phyloP scores from a whole-genome alignment of 2,888 invertebrate species.

The Patella ulyssiponensis region DNA sequence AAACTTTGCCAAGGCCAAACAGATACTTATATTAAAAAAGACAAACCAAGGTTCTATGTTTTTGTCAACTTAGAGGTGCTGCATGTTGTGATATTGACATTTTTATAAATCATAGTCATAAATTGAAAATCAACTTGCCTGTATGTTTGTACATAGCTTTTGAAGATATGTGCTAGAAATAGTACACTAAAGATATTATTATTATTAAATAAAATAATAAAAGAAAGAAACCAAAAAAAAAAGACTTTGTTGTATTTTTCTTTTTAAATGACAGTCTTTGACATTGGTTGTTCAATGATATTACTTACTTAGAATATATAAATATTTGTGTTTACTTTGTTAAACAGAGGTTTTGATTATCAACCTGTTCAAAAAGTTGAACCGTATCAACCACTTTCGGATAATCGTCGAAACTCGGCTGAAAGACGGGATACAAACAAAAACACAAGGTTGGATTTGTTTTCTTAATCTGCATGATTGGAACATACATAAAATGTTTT shows the following conservation, averaged over 20 bases:
- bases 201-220: background rate
- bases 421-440: background rate
- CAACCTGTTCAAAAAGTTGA: constrained; percentile 9
- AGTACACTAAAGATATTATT: too few relatives aligned
- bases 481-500: too few relatives aligned
- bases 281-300: too few relatives aligned
- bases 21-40: background rate
- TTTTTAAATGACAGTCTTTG: too few relatives aligned
- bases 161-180: too few relatives aligned
- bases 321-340: background rate
- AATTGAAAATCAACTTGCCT: too few relatives aligned
- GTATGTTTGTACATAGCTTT: too few relatives aligned
- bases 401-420: background rate
- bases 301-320: background rate
- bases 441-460: too few relatives aligned
- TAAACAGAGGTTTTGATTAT: constrained; percentile 3
- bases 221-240: background rate
- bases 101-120: too few relatives aligned
- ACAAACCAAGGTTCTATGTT: background rate
- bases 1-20: too few relatives aligned
- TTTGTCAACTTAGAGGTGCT: background rate
- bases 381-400: constrained; percentile 1
- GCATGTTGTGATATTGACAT: background rate
- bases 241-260: background rate
- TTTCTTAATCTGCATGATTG: too few relatives aligned